These are phyloP conservation scores for Cantharis flavilabris DNA, from an alignment of 2,888 invertebrate genomes.

Conservation along the genomic window DNA sequence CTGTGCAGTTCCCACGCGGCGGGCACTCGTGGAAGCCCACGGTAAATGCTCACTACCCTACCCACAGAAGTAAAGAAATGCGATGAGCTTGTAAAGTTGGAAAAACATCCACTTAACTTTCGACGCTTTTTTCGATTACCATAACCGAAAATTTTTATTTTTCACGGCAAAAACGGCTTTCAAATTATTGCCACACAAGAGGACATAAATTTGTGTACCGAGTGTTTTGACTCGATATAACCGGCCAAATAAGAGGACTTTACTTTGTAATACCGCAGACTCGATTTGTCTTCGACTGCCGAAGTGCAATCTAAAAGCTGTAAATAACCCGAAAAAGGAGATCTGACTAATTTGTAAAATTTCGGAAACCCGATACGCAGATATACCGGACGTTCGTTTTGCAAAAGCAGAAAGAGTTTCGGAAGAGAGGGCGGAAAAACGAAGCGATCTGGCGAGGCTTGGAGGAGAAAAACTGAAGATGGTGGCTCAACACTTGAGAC, in stretches of 20 bases:
- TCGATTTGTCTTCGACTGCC: not conserved
- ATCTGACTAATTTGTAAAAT: not conserved
- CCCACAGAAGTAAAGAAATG: conserved; percentile 28
- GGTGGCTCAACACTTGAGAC: not conserved
- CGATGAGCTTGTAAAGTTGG: conserved; percentile 2
- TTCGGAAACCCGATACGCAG: not conserved
- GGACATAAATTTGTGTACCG: not conserved
- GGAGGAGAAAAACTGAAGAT: not conserved
- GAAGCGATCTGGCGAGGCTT: not conserved
- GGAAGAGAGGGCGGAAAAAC: not conserved
- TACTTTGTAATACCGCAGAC: not conserved
- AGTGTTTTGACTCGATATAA: not conserved
- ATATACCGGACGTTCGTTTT: not conserved
- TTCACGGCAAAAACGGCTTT: not conserved
- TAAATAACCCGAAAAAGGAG: not conserved
- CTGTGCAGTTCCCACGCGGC: conserved; percentile 68
- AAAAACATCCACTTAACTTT: not conserved
- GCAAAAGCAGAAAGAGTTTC: too few relatives aligned
- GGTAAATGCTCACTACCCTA: conserved; percentile 46
- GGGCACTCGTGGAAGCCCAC: conserved; percentile 58
- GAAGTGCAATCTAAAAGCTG: not conserved
- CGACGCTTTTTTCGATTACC: not conserved
- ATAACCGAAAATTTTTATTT: not conserved
- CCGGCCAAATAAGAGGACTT: not conserved
- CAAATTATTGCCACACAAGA: not conserved